Evolutionary conservation across 2,113 vertebrate species (phyloP).

Genomic region (Ailurus styani): DNA sequence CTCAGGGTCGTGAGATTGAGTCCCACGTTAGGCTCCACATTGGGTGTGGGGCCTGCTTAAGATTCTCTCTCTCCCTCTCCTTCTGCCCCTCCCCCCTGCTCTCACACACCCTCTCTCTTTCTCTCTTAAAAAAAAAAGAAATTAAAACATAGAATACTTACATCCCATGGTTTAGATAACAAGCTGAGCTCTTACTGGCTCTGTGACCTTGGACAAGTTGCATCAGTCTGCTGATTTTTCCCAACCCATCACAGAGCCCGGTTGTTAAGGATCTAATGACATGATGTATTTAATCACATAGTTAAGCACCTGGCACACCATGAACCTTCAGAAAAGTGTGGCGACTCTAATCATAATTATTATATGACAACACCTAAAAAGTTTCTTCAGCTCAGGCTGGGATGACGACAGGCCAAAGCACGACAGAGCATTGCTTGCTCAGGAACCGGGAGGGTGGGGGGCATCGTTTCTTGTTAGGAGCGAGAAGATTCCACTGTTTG

Average conservation of each 20-base stretch:
- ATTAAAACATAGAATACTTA: not conserved
- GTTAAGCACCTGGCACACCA: not conserved
- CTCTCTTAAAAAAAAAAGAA: not conserved
- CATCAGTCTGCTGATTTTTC: not conserved
- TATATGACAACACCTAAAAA: not conserved
- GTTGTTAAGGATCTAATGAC: not conserved
- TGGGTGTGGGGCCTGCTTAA: not conserved
- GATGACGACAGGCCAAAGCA: not conserved
- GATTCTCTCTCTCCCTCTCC: not conserved
- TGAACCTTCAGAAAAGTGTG: not conserved
- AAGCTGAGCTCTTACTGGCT: not conserved
- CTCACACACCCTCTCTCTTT: not conserved
- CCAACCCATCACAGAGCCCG: not conserved
- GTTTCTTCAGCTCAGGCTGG: not conserved
- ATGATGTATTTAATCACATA: not conserved
- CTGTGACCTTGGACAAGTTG: not conserved
- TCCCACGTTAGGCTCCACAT: not conserved
- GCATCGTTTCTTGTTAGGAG: not conserved
- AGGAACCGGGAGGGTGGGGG: not conserved
- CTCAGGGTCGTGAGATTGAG: not conserved
- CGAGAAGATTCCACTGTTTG: not conserved
- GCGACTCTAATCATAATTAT: not conserved
- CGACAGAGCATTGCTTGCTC: not conserved
- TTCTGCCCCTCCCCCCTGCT: not conserved
- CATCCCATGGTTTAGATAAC: not conserved